phyloP scores from a whole-genome alignment of 2,888 invertebrate genomes.

The Ophion ventricosus region DNA sequence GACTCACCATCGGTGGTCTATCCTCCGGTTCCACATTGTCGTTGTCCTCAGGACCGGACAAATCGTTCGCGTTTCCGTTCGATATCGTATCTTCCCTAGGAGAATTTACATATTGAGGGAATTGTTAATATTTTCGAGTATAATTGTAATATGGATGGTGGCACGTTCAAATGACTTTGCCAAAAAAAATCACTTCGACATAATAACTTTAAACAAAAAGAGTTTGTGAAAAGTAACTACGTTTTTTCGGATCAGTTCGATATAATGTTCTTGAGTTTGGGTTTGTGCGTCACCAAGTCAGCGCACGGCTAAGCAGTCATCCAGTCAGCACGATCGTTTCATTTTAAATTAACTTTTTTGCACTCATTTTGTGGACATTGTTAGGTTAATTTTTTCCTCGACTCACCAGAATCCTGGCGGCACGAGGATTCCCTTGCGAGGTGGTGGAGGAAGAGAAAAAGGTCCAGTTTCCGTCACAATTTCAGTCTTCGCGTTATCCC shows the following conservation, averaged over 20 bases:
- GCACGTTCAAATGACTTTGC: too few relatives aligned
- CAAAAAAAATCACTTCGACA: too few relatives aligned
- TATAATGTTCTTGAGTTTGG: too few relatives aligned
- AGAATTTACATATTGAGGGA: constrained; percentile 20
- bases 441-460: constrained; percentile 81
- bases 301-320: neutral
- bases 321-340: neutral
- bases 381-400: neutral
- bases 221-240: too few relatives aligned
- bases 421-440: constrained; percentile 85
- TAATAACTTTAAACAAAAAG: too few relatives aligned
- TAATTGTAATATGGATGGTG: neutral
- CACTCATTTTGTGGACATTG: neutral
- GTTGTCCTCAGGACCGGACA: constrained; percentile 59
- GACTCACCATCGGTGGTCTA: constrained; percentile 32
- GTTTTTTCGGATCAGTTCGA: too few relatives aligned
- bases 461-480: neutral
- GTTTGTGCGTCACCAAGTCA: neutral
- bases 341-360: neutral
- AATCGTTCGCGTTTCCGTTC: constrained; percentile 76
- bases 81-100: constrained; percentile 73
- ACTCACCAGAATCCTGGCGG: constrained; percentile 83
- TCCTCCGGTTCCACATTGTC: constrained; percentile 55
- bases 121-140: neutral
- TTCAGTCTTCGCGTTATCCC: constrained; percentile 35